Conservation (phyloP, 2,888 invertebrate genomes). For the Lasioglossum villosulum region DNA sequence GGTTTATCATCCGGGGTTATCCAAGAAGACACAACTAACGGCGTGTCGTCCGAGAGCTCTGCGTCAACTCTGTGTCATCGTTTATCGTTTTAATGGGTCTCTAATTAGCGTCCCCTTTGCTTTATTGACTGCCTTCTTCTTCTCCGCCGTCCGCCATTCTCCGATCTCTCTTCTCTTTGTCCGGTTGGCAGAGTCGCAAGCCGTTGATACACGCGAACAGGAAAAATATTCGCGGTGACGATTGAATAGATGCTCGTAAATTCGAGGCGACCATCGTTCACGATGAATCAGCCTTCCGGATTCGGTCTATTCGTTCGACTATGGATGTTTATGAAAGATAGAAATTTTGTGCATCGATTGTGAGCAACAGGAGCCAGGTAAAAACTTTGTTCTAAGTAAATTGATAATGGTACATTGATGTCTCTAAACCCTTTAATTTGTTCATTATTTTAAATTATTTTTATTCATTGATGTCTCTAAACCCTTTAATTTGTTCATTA, state of each 20-base stretch:
- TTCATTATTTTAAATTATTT: too few relatives aligned
- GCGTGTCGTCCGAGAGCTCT: conserved; percentile 77
- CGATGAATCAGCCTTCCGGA: not conserved
- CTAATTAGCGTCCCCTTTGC: conserved; percentile 81
- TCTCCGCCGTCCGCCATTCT: conserved; percentile 6
- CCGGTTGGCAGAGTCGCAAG: not conserved
- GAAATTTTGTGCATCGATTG: too few relatives aligned
- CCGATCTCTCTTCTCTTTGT: not conserved
- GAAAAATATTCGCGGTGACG: not conserved
- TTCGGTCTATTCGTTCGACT: not conserved
- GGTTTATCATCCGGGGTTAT: conserved; percentile 83
- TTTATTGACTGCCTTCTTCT: conserved; percentile 72
- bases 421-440: too few relatives aligned
- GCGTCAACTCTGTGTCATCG: conserved; percentile 82
- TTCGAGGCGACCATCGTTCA: not conserved
- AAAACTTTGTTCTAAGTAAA: too few relatives aligned
- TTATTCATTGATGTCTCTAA: too few relatives aligned
- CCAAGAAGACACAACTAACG: conserved; percentile 83
- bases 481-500: too few relatives aligned
- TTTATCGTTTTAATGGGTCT: conserved; percentile 82
- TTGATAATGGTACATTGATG: too few relatives aligned
- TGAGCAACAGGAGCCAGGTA: too few relatives aligned
- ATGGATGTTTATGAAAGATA: not conserved
- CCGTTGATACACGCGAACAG: conserved; percentile 6
- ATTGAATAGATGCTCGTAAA: conserved; percentile 8